Base-by-base conservation (phyloP, 2,797 vertebrate genomes). In the Ambastaia sidthimunki region DNA sequence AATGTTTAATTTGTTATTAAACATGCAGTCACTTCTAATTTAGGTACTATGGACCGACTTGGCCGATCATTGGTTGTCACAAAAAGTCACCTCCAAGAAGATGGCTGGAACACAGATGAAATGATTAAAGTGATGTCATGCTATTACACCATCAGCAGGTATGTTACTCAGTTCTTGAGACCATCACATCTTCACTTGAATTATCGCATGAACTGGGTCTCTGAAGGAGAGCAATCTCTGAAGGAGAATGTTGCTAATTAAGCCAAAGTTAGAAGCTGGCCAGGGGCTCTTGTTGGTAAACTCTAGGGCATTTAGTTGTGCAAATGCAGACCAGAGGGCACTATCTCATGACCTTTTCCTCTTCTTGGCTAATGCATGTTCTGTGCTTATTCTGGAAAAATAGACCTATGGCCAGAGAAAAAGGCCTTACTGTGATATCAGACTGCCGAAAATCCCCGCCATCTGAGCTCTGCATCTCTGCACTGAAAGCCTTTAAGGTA, bases 31-130 rank as follows among this genome's bases (percentile, higher is more conserved):
- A 21, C 48, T 18, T 16, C 25, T 37, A 3, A 31, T 63, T 34
- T 57, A 95, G 94, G 94, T 78, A 94, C 93, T 1, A 89, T 92
- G 80, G 94, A 95, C 91, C 86, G 93, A 88, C 54, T 93, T 50
- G 93, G 92, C 2, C 91, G 92, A 1, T 92, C 89, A 21, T 84
- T 95, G 82, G 86, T 94, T 52, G 71, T 93, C 67, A 90, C 82
- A 0, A 88, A 89, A 74, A 74, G 86, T 0, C 86, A 90, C 18
- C 19, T 57, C 19, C 76, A 88, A 11, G 88, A 91, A 25, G 90
- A 90, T 4, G 80, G 82, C 12, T 82, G 81, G 85, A 80, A 76
- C 25, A 85, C 76, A 19, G 87, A 87, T 48, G 88, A 93, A 78
- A 81, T 91, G 80, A 85, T 90, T 34, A 88, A 82, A 3, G 77